These are phyloP conservation scores for Alces alces DNA, from an alignment of 2,113 vertebrate species.

Conservation along the genomic window DNA sequence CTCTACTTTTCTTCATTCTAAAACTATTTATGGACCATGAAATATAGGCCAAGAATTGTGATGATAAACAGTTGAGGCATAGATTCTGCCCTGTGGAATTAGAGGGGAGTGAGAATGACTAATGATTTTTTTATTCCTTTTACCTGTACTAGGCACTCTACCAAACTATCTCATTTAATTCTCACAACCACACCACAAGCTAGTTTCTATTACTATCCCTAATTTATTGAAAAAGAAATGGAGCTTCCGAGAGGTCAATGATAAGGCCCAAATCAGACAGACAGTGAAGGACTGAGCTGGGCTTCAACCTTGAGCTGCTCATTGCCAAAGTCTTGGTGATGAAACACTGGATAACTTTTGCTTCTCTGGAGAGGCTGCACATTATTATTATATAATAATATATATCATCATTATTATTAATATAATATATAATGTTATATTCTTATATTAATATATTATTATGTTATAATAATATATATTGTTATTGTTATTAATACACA, in stretches of 20 bases:
- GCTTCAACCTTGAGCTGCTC: not conserved
- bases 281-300: not conserved
- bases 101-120: not conserved
- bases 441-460: not conserved
- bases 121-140: not conserved
- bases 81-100: not conserved
- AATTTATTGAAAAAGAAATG: not conserved
- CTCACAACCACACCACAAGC: not conserved
- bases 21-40: not conserved
- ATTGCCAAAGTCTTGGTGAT: not conserved
- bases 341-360: not conserved
- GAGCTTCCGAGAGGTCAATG: not conserved
- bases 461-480: not conserved
- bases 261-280: not conserved
- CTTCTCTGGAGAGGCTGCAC: not conserved
- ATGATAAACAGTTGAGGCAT: not conserved
- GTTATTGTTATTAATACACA: not conserved
- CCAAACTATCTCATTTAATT: not conserved
- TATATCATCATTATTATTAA: not conserved
- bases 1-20: not conserved
- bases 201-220: not conserved
- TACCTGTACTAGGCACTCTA: not conserved
- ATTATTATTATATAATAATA: not conserved
- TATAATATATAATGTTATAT: not conserved
- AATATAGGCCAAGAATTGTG: not conserved